phyloP scores from a whole-genome alignment of 2,888 invertebrate species.

The Drosophila paracracens region DNA sequence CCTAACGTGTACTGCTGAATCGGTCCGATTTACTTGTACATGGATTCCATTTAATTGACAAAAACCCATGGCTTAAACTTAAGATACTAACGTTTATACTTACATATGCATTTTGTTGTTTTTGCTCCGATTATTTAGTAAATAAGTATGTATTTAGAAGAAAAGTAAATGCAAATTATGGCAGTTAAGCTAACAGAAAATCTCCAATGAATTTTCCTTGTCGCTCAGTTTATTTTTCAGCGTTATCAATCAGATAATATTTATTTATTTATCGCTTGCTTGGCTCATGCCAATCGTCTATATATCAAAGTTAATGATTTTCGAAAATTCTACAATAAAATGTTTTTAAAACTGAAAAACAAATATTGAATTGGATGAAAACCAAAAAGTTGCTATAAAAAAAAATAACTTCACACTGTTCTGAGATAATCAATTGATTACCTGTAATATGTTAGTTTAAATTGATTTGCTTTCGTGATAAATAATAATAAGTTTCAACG shows the following conservation, averaged over 20 bases:
- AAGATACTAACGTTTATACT: slow-evolving; percentile 24
- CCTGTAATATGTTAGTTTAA: neutral
- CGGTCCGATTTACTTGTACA: neutral
- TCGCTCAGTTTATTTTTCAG: neutral
- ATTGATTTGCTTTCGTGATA: slow-evolving; percentile 15
- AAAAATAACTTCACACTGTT: neutral
- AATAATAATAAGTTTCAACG: neutral
- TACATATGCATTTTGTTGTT: slow-evolving; percentile 50
- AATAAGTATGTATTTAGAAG: slow-evolving; percentile 29
- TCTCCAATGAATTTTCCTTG: slow-evolving; percentile 1
- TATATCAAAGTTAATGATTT: neutral
- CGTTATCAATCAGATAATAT: neutral
- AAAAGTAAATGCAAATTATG: slow-evolving; percentile 30
- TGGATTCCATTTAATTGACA: slow-evolving; percentile 11
- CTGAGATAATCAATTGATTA: neutral
- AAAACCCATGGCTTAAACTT: slow-evolving; percentile 43
- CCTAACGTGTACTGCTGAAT: slow-evolving; percentile 13
- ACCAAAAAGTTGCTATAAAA: neutral
- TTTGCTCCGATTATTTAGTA: slow-evolving; percentile 45
- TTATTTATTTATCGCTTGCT: neutral
- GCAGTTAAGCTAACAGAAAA: slow-evolving; percentile 44
- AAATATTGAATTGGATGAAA: too few species aligned
- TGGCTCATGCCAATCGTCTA: neutral
- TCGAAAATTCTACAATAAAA: neutral
- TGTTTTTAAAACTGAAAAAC: neutral